Percentiles rank a stretch among this genome's conserved stretches.
phyloP scores from a whole-genome alignment of 2,113 vertebrate genomes.

The Nannospalax galili region DNA sequence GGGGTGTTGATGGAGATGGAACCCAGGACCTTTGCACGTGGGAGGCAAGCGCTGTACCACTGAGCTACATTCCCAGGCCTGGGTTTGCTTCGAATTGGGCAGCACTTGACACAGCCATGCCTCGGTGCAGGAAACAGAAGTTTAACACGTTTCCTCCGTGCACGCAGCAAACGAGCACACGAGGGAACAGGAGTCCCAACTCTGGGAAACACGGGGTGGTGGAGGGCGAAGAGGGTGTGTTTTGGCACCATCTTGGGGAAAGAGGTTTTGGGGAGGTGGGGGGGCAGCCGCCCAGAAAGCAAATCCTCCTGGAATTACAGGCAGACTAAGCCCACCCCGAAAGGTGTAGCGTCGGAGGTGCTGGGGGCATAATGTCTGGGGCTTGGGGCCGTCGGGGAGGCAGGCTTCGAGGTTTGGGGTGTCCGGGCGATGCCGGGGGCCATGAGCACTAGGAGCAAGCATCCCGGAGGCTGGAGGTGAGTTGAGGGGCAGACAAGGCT shows the following conservation, averaged over 20 bases:
- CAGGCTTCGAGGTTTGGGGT: conserved; percentile 7
- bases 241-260: background rate
- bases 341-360: background rate
- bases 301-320: conserved; percentile 32
- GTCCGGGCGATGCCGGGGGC: background rate
- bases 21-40: background rate
- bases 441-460: conserved; percentile 3
- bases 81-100: background rate
- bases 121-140: background rate
- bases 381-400: background rate
- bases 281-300: background rate
- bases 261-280: background rate
- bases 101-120: background rate
- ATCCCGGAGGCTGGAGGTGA: conserved; percentile 66
- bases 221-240: background rate
- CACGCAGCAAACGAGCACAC: background rate
- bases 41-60: background rate
- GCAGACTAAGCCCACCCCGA: background rate
- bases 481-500: background rate
- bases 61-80: background rate
- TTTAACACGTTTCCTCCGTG: background rate
- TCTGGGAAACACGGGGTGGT: background rate
- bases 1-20: background rate
- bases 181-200: background rate
- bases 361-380: background rate